Percentiles rank a stretch among this genome's conserved stretches.
These are phyloP conservation scores for Nyctalus aviator DNA, from an alignment of 2,797 vertebrate genomes.

Conservation along the genomic window DNA sequence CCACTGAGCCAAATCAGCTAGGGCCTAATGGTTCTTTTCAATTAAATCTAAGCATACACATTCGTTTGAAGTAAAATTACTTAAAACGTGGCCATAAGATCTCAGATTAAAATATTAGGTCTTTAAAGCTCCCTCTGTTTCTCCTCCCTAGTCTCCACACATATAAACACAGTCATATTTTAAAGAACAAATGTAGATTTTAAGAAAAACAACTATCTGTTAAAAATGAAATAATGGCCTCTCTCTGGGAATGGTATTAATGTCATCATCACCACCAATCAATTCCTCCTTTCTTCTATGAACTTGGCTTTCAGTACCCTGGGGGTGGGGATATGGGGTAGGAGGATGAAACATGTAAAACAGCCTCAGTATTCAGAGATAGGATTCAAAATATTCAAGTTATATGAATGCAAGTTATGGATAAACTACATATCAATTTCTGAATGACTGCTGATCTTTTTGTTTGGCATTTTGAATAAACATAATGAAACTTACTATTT, in stretches of 20 bases:
- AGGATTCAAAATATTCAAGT: constrained; percentile 68
- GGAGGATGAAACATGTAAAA: constrained; percentile 17
- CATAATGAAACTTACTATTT: constrained; percentile 93
- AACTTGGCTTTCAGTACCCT: constrained; percentile 18
- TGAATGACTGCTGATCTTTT: constrained; percentile 9
- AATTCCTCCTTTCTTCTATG: constrained; percentile 58
- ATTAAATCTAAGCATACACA: not conserved
- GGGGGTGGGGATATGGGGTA: not conserved
- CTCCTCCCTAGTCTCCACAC: not conserved
- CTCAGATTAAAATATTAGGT: not conserved
- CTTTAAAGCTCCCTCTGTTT: not conserved
- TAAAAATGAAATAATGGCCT: constrained; percentile 50
- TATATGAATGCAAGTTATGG: constrained; percentile 41
- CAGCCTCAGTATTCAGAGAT: constrained; percentile 40
- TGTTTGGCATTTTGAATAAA: constrained; percentile 49
- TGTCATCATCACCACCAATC: constrained; percentile 41
- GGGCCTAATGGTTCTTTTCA: constrained; percentile 6
- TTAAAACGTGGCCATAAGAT: constrained; percentile 21
- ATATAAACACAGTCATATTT: not conserved
- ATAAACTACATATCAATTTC: constrained; percentile 42
- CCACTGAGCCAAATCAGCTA: too few species aligned
- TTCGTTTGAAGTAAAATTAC: constrained; percentile 50
- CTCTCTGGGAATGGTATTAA: constrained; percentile 46
- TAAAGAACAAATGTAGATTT: constrained; percentile 62
- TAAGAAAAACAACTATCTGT: constrained; percentile 35